Conservation (phyloP, 2,113 vertebrate genomes). For the Pogonocichla stellata region DNA sequence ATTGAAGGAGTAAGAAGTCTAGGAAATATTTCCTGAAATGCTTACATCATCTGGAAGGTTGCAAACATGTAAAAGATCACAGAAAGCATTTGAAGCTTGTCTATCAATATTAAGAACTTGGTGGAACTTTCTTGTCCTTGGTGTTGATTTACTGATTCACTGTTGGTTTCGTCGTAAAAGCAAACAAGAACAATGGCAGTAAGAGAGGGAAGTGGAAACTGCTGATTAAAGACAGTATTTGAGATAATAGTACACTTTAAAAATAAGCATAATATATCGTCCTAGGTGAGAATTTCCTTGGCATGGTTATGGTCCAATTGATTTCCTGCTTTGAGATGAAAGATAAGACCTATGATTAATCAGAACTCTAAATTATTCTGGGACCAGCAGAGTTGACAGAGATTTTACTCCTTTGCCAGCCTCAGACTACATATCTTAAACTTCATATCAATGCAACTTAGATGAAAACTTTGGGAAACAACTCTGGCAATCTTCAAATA, state of each 20-base stretch:
- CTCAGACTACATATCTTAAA: background rate
- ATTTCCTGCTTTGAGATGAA: background rate
- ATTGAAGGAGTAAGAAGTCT: background rate
- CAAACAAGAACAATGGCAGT: background rate
- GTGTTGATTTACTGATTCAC: background rate
- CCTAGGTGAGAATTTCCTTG: background rate
- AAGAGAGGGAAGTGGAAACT: background rate
- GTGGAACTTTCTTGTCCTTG: background rate
- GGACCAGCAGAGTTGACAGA: background rate
- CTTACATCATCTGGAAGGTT: background rate
- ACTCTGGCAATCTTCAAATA: background rate
- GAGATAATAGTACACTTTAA: background rate
- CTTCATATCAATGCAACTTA: background rate
- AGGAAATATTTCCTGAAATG: background rate
- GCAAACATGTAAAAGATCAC: background rate
- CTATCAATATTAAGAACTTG: background rate
- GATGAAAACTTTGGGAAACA: background rate
- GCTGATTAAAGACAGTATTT: background rate
- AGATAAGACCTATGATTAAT: background rate
- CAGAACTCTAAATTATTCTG: background rate
- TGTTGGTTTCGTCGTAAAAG: background rate
- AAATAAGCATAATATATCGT: background rate
- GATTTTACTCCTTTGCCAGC: background rate
- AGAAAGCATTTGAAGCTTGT: rapidly evolving
- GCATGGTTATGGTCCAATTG: background rate